phyloP scores from a whole-genome alignment of 2,113 vertebrate genomes.

The Benitochromis conjunctus region DNA sequence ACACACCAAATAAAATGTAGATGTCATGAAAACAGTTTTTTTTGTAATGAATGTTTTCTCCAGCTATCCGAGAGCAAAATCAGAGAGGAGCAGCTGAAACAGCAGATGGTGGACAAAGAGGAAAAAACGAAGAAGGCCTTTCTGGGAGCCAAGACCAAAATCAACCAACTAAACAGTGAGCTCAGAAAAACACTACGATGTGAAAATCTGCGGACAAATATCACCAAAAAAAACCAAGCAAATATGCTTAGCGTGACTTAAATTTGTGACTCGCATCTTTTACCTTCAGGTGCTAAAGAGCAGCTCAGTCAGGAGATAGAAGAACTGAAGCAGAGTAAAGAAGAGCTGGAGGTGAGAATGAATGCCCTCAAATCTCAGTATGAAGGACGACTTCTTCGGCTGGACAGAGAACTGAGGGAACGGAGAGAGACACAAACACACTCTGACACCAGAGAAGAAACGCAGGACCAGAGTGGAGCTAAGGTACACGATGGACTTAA shows the following conservation, averaged over 20 bases:
- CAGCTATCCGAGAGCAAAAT: conserved; percentile 80
- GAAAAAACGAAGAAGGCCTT: conserved; percentile 93
- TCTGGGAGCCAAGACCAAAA: conserved; percentile 89
- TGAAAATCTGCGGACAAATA: background rate
- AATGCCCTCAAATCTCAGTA: conserved; percentile 88
- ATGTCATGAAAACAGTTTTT: background rate
- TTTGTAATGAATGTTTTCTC: background rate
- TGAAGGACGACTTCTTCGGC: conserved; percentile 86
- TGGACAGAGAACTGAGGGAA: conserved; percentile 86
- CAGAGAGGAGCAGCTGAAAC: conserved; percentile 86
- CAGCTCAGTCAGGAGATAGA: conserved; percentile 86
- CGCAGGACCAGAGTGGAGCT: conserved; percentile 78
- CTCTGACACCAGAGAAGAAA: conserved; percentile 84
- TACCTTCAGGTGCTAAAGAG: conserved; percentile 80
- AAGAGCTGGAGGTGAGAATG: conserved; percentile 89
- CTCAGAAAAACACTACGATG: background rate
- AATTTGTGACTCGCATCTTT: background rate
- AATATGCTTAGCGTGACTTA: background rate
- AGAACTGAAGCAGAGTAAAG: conserved; percentile 87
- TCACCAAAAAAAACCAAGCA: background rate
- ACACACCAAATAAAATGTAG: background rate
- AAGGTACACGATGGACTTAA: conserved; percentile 73
- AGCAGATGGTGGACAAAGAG: conserved; percentile 92
- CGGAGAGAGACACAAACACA: conserved; percentile 77
- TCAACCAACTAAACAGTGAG: conserved; percentile 85